These are phyloP conservation scores for Ptychadena robeensis DNA, from an alignment of 2,797 vertebrate genomes.

Conservation along the genomic window DNA sequence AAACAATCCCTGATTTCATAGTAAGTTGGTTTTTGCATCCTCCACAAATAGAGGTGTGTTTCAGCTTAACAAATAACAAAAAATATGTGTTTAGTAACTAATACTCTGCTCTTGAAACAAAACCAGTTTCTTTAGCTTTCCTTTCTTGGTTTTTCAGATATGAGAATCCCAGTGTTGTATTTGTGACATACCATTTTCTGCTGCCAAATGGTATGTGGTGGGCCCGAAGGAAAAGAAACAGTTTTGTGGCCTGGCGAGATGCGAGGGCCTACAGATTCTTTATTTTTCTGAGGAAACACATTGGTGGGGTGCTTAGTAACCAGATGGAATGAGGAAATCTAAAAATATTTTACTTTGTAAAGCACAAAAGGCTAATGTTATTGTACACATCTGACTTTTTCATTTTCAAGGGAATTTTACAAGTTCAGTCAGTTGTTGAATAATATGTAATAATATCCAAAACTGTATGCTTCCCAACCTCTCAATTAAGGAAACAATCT, in stretches of 20 bases:
- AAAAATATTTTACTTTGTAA: constrained; percentile 38
- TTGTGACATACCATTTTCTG: constrained; percentile 38
- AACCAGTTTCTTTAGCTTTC: not conserved
- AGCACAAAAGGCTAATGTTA: constrained; percentile 19
- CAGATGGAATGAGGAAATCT: constrained; percentile 44
- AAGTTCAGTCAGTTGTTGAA: not conserved
- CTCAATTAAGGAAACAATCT: too few relatives aligned
- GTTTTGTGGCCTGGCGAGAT: constrained; percentile 39
- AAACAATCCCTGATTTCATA: too few relatives aligned
- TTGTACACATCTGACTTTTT: not conserved
- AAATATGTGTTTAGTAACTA: too few relatives aligned
- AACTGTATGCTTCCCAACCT: not conserved
- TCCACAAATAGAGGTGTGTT: not conserved
- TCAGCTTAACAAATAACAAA: not conserved
- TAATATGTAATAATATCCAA: too few relatives aligned
- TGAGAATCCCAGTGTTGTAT: constrained; percentile 9
- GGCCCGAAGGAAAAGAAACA: constrained; percentile 26
- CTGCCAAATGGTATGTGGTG: constrained; percentile 33
- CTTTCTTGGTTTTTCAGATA: constrained; percentile 7
- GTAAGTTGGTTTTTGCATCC: too few relatives aligned
- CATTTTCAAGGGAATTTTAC: not conserved
- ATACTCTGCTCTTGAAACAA: not conserved
- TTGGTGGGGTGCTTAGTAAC: constrained; percentile 31
- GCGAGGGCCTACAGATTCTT: constrained; percentile 18
- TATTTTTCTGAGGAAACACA: constrained; percentile 46